These are phyloP conservation scores for Drosophila histrio DNA, from an alignment of 2,888 invertebrate genomes.

Conservation along the genomic window DNA sequence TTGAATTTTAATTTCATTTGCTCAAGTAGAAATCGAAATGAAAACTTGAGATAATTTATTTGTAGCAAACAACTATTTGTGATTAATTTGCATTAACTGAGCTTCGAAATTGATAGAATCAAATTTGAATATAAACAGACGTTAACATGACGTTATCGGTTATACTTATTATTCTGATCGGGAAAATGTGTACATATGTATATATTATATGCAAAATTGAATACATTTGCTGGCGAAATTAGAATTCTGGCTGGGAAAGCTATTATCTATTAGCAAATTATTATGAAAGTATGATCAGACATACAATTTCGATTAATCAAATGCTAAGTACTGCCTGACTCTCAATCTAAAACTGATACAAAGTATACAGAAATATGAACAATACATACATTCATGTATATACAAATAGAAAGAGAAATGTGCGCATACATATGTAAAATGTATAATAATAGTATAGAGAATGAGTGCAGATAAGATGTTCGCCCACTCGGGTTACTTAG, in stretches of 20 bases:
- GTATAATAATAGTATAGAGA: constrained; percentile 58
- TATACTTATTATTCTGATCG: neutral
- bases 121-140: neutral
- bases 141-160: neutral
- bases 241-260: neutral
- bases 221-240: neutral
- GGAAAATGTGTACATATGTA: no score
- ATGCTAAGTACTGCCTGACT: constrained; percentile 1
- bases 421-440: constrained; percentile 25
- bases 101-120: neutral
- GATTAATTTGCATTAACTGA: neutral
- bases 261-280: neutral
- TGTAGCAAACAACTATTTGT: neutral
- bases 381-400: neutral
- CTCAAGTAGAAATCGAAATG: neutral
- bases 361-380: neutral
- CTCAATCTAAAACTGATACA: constrained; percentile 10
- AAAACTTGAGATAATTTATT: neutral
- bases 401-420: constrained; percentile 18
- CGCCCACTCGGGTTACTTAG: constrained; percentile 27
- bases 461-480: constrained; percentile 55
- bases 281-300: neutral
- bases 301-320: constrained; percentile 14
- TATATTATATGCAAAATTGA: neutral
- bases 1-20: neutral